Evolutionary conservation across 1,140 invertebrate species (phyloP), one percentile per base, ranked within the genome.

Genomic region (Drosophila sechellia): DNA sequence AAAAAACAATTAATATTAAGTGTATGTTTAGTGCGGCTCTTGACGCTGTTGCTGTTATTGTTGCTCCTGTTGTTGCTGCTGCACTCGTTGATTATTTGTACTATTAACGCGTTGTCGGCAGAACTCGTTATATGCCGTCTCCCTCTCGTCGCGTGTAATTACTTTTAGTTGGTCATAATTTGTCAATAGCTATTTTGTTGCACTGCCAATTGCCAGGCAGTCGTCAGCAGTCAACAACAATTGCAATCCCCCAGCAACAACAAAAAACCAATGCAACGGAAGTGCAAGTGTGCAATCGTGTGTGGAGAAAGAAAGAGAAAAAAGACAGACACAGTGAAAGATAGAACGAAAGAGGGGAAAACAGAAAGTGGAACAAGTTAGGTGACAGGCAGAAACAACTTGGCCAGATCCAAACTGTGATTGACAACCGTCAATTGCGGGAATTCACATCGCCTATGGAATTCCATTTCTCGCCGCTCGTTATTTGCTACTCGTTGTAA

Each of bases 1-100:
- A 87, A 87, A 87, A 87, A 87, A 87, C 83, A 87, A 87, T 87
- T 87, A 87, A 87, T 87, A 87, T 83, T 84, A 87, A 89, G 83
- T 89, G 81, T 87, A 86, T 87, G 79, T 89, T 87, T 87, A 87
- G 83, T 87, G 84, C 37, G 46, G 72, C 72, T 70, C 60, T 83
- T 83, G 84, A 79, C 84, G 74, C 71, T 70, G 79, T 79, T 77
- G 79, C 55, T 68, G 64, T 45, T 55, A 59, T 59, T 66, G 60
- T 59, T 75, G 45, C 35, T 73, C 40, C 39, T 37, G 65, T 15
- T 61, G 55, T 42, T 42, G 42, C 42, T 43, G 69, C 40, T 79
- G 76, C 70, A 80, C 81, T 86, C 81, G 78, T 61, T 86, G 81
- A 86, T 86, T 86, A 86, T 86, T 86, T 86, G 83, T 87, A 86